Conservation (phyloP, 2,888 invertebrate species). For the Alloscopus bannaensis region DNA sequence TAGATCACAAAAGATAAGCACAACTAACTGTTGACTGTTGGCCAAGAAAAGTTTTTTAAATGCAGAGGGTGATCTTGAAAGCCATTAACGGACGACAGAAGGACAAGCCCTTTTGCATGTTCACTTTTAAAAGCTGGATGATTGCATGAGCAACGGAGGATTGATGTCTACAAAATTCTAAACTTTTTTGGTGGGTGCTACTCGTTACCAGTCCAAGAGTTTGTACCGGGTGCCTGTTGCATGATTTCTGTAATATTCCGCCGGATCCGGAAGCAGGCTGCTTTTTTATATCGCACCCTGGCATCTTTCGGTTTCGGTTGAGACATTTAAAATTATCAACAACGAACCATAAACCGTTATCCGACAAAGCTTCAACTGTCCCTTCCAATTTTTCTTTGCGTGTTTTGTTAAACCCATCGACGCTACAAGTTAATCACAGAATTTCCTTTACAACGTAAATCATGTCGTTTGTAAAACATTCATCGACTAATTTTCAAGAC, state of each 20-base stretch:
- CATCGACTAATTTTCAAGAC: too few relatives aligned
- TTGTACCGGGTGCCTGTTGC: slow-evolving; percentile 45
- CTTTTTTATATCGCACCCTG: too few relatives aligned
- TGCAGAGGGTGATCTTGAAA: background rate
- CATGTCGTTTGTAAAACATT: too few relatives aligned
- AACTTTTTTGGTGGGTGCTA: slow-evolving; percentile 17
- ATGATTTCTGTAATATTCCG: slow-evolving; percentile 12
- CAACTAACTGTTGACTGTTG: too few relatives aligned
- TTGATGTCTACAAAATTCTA: background rate
- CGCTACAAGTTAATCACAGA: too few relatives aligned
- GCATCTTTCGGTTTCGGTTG: too few relatives aligned
- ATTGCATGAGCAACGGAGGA: background rate
- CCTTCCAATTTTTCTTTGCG: too few relatives aligned
- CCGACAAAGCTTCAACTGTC: slow-evolving; percentile 27
- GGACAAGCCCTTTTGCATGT: too few relatives aligned
- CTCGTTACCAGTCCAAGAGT: background rate
- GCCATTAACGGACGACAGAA: too few relatives aligned
- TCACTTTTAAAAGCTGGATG: slow-evolving; percentile 26
- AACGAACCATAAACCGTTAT: slow-evolving; percentile 39
- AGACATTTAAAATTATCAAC: slow-evolving; percentile 30
- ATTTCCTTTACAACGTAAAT: too few relatives aligned
- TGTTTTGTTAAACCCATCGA: too few relatives aligned
- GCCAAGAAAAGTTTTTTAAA: background rate
- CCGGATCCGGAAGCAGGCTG: slow-evolving; percentile 51
- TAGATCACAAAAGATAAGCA: too few relatives aligned